Base-by-base conservation (phyloP, 2,797 vertebrate genomes). In the Rhinella marina region DNA sequence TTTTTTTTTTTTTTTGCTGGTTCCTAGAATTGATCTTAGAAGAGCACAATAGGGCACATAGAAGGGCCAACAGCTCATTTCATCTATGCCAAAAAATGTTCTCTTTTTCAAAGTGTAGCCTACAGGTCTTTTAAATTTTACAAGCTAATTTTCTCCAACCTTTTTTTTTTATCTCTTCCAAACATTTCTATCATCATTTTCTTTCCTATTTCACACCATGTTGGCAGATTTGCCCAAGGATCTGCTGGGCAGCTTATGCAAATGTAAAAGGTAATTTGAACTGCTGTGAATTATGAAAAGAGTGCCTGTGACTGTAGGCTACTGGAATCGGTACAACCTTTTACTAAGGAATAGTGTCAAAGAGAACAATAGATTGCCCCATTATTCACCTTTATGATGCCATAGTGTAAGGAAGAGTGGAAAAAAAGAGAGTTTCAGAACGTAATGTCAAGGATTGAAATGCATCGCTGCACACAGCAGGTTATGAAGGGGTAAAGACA, bases 261-360 rank as follows among this genome's bases (percentile, higher is more conserved):
- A 89, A 89, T 89, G 86, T 80, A 84, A 89, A 89, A 89, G 88
- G 88, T 89, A 89, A 89, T 89, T 86, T 89, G 88, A 89, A 87
- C 85, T 80, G 85, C 88, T 86, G 88, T 89, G 88, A 89, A 87
- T 89, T 89, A 86, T 89, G 88, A 89, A 89, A 89, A 89, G 81
- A 86, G 81, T 80, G 81, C 19, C 61, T 73, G 32, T 86, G 82
- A 84, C 88, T 89, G 72, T 83, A 84, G 88, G 88, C 88, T 79
- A 89, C 73, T 87, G 85, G 85, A 79, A 87, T 84, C 81, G 16
- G 85, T 83, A 81, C 88, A 89, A 89, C 85, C 88, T 89, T 89
- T 89, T 84, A 86, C 85, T 56, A 73, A 87, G 81, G 85, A 84
- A 84, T 66, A 82, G 88, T 87, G 88, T 89, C 88, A 89, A 83